Base-by-base conservation (phyloP, 2,113 vertebrate species). In the Notechis scutatus region DNA sequence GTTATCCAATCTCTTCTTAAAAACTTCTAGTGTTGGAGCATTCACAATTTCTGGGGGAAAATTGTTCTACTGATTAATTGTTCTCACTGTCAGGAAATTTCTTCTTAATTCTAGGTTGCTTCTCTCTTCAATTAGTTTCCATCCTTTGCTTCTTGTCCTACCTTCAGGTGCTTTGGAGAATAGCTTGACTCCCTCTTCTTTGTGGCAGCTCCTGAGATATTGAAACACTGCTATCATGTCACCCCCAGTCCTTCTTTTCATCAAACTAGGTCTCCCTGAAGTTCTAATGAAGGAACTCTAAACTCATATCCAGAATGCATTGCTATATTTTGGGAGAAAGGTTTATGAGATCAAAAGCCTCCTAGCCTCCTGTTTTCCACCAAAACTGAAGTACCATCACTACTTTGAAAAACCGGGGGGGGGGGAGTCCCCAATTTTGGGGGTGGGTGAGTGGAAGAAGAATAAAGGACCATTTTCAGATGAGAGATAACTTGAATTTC, bases 381-480 rank as follows among this genome's bases (percentile, higher is more conserved):
- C 91, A n/a, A 81, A 88, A 86, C 8, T 15, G 29, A 7, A 12
- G 55, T 15, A 42, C 29, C 5, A 18, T 26, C 29, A 18, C 50
- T 90, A 34, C 8, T 23, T 29, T 61, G 21, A 52, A 52, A 92
- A 90, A 90, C 50, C 57, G 64, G 92, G 42, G 42, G 42, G 90
- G 90, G 56, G 56, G 20, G 0, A 93, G 95, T 95, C 94, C 64
- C 64, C 29, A 34, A 69, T 34, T 74, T 74, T 74, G 1, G n/a
- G 14, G n/a, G 86, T 88, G 92, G 91, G 90, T 87, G 91, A 57
- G 50, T 94, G 89, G 94, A 91, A 92, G 85, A 95, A 95, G 95
- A 96, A 96, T 34, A 93, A 95, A 95, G 96, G 92, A 95, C 95
- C 94, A 94, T 89, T 45, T n/a, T 85, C 88, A 90, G 52, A 85